Evolutionary conservation across 2,888 invertebrate genomes (phyloP).

Genomic region (Julus scanicus): DNA sequence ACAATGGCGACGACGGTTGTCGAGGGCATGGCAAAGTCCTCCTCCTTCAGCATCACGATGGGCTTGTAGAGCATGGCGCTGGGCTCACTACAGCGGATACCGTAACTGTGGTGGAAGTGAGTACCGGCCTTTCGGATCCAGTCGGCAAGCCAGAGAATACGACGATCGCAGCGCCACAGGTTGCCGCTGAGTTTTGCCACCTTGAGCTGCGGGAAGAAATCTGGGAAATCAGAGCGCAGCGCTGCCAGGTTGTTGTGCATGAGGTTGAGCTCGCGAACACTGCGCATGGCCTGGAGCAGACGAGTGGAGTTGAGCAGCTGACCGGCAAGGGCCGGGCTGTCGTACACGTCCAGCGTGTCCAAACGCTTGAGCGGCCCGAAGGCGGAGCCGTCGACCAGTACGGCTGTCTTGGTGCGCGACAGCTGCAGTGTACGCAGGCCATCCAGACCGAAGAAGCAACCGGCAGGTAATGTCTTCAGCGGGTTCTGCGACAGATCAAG

Average conservation of each 20-base stretch:
- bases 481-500: conserved; percentile 88
- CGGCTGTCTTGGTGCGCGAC: conserved; percentile 72
- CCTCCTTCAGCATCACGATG: conserved; percentile 60
- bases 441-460: conserved; percentile 76
- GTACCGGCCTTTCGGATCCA: conserved; percentile 74
- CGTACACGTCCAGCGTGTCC: conserved; percentile 78
- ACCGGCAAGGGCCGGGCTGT: conserved; percentile 77
- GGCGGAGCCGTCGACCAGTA: conserved; percentile 73
- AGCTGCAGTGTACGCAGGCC: conserved; percentile 77
- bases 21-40: conserved; percentile 56
- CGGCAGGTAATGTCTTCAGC: conserved; percentile 72
- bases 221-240: conserved; percentile 76
- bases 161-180: conserved; percentile 74
- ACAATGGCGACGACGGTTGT: neutral
- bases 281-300: conserved; percentile 77
- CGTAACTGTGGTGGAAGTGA: conserved; percentile 63
- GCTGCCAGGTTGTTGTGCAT: conserved; percentile 73
- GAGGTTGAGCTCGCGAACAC: conserved; percentile 77
- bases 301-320: conserved; percentile 77
- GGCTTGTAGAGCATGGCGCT: conserved; percentile 62
- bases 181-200: conserved; percentile 77
- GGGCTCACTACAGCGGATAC: conserved; percentile 67
- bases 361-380: conserved; percentile 77
- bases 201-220: conserved; percentile 77
- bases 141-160: conserved; percentile 65